Base-by-base conservation (phyloP, 92 coral and sea anemone species). In the Porites lobata region DNA sequence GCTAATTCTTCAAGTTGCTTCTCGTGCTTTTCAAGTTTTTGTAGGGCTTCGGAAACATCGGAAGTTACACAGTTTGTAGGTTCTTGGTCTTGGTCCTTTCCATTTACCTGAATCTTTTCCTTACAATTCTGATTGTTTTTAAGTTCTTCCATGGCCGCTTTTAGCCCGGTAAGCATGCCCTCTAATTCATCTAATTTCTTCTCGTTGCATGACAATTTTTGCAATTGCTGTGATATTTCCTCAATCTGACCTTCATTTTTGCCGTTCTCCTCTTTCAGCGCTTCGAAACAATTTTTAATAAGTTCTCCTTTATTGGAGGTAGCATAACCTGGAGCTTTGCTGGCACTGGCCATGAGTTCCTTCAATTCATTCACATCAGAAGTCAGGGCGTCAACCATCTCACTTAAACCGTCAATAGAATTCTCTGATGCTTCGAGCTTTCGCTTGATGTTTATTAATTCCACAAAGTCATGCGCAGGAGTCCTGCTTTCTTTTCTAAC, bases 391-490 rank as follows among this genome's bases (percentile, higher is more conserved):
- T 98, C 99, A 2, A 96, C 89, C 93, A 98, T 91, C 17, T 94
- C 93, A 15, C 98, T 89, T 29, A 98, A 90, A 17, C 92, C 98
- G 43, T 96, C 92, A 43, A 95, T 88, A 8, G 96, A 89, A 72
- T 74, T 86, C 85, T 98, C 98, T 13, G 93, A 87, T 50, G 95
- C 98, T 61, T 98, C 98, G 20, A 98, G 89, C 83, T 87, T 92
- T 15, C 95, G 91, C 62, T 91, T 94, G 15, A 98, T 83, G 87
- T 87, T 90, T 85, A 98, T 91, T 24, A 94, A 72, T 50, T 96
- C 96, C 91, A 92, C 87, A 83, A 98, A 92, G 83, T 98, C 99
- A 7, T 94, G 96, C 9, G 99, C 99, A 0, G 99, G 98, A 3
- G 98, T 98, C 72, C 84, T 96, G 75, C 96, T 88, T 47, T 94